phyloP scores from a whole-genome alignment of 2,113 vertebrate species.

The Larimichthys polyactis region DNA sequence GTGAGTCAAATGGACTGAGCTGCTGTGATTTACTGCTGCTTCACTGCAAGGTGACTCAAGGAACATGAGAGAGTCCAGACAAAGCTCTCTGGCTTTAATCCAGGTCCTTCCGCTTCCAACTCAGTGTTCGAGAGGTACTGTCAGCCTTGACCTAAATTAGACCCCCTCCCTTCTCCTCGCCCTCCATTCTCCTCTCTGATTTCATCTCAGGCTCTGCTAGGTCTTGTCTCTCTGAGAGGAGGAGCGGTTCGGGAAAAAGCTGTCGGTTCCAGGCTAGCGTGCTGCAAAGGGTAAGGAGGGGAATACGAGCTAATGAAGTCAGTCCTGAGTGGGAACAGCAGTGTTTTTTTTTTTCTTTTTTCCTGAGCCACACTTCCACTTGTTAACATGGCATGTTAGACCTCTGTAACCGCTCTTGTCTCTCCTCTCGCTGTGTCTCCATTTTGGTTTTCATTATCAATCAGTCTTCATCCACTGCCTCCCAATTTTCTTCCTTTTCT shows the following conservation, averaged over 20 bases:
- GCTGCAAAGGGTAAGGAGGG: conserved; percentile 49
- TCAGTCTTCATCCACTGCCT: conserved; percentile 42
- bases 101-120: conserved; percentile 29
- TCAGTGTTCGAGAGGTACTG: conserved; percentile 45
- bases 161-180: conserved; percentile 3
- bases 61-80: conserved; percentile 21
- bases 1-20: conserved; percentile 48
- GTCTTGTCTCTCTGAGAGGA: conserved; percentile 54
- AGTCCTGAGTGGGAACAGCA: conserved; percentile 54
- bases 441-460: conserved; percentile 55
- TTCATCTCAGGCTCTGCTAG: conserved; percentile 61
- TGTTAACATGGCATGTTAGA: conserved; percentile 65
- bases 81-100: conserved; percentile 36
- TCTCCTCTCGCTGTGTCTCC: conserved; percentile 23
- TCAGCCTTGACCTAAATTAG: conserved; percentile 73
- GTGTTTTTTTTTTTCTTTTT: conserved; percentile 12
- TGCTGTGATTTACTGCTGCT: conserved; percentile 38
- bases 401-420: conserved; percentile 46
- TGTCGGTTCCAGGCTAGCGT: conserved; percentile 57
- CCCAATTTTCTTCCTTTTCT: conserved; percentile 3
- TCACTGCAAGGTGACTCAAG: conserved; percentile 54
- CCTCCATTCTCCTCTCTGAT: conserved; percentile 51
- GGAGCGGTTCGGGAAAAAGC: conserved; percentile 45
- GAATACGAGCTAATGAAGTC: conserved; percentile 71
- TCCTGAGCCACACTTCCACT: conserved; percentile 44